Conservation (phyloP, 2,113 vertebrate species). For the Istiophorus platypterus region DNA sequence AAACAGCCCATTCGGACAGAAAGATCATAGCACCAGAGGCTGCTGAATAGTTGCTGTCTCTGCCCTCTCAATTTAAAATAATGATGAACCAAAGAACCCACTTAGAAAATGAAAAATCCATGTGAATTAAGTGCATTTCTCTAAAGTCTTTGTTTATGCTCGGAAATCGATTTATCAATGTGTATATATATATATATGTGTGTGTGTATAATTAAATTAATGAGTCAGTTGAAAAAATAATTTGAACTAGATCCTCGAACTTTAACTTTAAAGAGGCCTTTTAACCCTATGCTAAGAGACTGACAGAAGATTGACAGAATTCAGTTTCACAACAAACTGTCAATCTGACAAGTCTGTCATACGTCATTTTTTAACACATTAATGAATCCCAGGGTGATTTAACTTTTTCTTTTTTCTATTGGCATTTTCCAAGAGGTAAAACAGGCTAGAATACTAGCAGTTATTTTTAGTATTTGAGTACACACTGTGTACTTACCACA, state of each 20-base stretch:
- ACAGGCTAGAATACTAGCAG: background rate
- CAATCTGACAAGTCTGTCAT: too few relatives aligned
- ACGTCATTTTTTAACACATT: background rate
- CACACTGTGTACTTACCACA: too few relatives aligned
- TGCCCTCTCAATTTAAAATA: constrained; percentile 55
- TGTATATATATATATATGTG: background rate
- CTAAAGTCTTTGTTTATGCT: background rate
- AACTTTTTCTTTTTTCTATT: too few relatives aligned
- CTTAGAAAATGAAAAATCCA: background rate
- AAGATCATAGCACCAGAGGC: constrained; percentile 47
- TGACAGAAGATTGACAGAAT: background rate
- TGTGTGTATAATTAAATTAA: background rate
- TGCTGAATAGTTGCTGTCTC: constrained; percentile 25
- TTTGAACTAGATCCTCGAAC: background rate
- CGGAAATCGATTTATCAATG: background rate
- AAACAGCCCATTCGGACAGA: constrained; percentile 54
- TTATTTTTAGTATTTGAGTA: background rate
- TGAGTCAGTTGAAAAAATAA: background rate
- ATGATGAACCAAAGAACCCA: constrained; percentile 39
- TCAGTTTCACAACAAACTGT: background rate
- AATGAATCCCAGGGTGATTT: background rate
- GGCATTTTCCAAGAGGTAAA: too few relatives aligned
- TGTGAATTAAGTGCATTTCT: background rate
- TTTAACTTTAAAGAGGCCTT: background rate
- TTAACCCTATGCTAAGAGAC: too few relatives aligned